phyloP scores from a whole-genome alignment of 2,113 vertebrate species.

The Strigops habroptila region DNA sequence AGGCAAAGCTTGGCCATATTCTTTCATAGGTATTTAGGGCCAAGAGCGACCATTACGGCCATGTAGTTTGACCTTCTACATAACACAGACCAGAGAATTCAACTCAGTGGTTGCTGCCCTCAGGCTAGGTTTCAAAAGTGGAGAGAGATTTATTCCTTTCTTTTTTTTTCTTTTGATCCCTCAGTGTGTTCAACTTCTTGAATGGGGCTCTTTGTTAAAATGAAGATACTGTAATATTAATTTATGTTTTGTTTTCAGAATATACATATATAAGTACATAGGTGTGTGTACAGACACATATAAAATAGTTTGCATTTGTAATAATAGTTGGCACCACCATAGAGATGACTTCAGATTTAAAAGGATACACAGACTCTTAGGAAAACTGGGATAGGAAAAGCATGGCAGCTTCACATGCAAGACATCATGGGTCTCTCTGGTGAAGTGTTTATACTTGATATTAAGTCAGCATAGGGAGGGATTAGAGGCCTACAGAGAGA shows the following conservation, averaged over 20 bases:
- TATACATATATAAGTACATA: neutral
- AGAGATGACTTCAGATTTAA: constrained; percentile 23
- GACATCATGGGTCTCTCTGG: neutral
- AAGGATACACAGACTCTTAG: neutral
- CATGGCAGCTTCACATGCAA: neutral
- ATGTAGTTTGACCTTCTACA: neutral
- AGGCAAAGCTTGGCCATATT: neutral
- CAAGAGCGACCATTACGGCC: neutral
- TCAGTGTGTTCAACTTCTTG: neutral
- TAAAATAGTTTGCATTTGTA: constrained; percentile 12
- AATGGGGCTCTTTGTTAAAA: neutral
- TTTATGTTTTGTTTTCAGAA: neutral
- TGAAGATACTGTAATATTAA: neutral
- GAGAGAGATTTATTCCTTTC: neutral
- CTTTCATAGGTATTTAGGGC: neutral
- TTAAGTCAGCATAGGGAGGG: neutral
- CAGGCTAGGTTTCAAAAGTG: neutral
- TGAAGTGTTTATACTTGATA: neutral
- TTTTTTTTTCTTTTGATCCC: neutral
- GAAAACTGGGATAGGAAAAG: constrained; percentile 10
- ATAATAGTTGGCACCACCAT: neutral
- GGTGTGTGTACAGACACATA: neutral
- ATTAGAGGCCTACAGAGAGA: constrained; percentile 8
- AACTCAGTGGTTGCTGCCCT: neutral
- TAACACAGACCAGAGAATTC: constrained; percentile 7